Evolutionary conservation across 2,797 vertebrate genomes (phyloP), one percentile per base, ranked within the genome.

Genomic region (Microctenopoma stevenorrisi): DNA sequence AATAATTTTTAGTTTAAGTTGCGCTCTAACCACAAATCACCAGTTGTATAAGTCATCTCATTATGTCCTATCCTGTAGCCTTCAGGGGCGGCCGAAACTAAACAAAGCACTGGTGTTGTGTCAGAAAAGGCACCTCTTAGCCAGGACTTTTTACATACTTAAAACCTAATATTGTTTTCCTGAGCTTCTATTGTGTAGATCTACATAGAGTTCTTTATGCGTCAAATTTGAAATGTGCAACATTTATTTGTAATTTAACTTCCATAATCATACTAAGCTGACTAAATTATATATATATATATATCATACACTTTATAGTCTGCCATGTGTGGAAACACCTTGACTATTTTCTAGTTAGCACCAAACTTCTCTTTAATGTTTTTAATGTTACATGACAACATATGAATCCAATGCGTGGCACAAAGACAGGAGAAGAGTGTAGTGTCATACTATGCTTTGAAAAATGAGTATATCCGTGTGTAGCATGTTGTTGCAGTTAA

Each of bases 391-490:
- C 15, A 11, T 25, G 16, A 48, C 13, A 44, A 37, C 25, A 5
- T 46, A 30, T 59, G 42, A 28, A 74, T 4, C 54, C 30, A 49
- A 13, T 26, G n/a, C 40, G 38, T 58, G 13, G 35, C 12, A 40
- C 9, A 16, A 70, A 59, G 35, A 43, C 18, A 30, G 40, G 18
- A 71, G 46, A 43, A 33, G 2, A 40, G 35, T 55, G 28, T 63
- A 25, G 33, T 11, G 5, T 74, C 2, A 42, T 38, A 22, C 15
- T 52, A 6, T 53, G 49, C 67, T 72, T 76, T 79, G 56, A 62
- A 26, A 76, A 67, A 65, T 44, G 46, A 48, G 55, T 71, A 28
- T 44, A n/a, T 25, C 25, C 70, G 26, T 51, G 2, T 53, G 37
- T 46, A 67, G 40, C 13, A 10, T 6, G 28, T 57, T 68, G 4